Evolutionary conservation across 2,113 vertebrate genomes (phyloP), one percentile per base, ranked within the genome.

Genomic region (Macquaria ambigua): DNA sequence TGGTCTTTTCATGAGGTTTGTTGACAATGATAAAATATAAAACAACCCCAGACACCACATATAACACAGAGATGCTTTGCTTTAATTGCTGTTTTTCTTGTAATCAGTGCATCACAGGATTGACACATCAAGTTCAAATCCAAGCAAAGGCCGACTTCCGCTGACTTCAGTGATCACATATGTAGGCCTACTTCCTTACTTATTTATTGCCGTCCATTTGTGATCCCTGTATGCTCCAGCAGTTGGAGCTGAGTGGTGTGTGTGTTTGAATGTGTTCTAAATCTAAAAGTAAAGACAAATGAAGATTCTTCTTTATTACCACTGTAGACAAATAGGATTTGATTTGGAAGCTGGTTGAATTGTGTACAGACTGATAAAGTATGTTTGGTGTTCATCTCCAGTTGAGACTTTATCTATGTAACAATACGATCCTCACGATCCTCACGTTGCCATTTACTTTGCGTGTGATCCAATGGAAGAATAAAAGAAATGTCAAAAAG

Each of bases 381-480:
- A 86, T 94, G 94, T 96, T 95, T 96, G 95, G 94, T 97, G 96
- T 97, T 95, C 52, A 87, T 86, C 96, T 95, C 95, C 96, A 93
- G 96, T 96, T 94, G 96, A 96, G 94, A 93, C 96, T 95, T 95
- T 93, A 96, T 96, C 96, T 95, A 90, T 96, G 96, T 97, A 96
- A 96, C 93, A 93, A 92, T 87, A 93, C 95, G 93, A 96, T 94
- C 94, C 93, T 96, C 95, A 93, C 95, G 93, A 96, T 94, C 94
- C 93, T 96, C 95, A 94, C 93, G 25, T 86, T 89, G 89, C 83
- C 90, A 84, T 92, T 89, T 82, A 82, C 77, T 96, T 96, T 96
- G 95, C 95, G 96, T 97, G 96, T 97, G 96, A 97, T 97, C 95
- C 93, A 91, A 95, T 93, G 95, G 95, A 68, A 39, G 73, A 91